Conservation (phyloP, 2,888 invertebrate species). For the Synanthedon myopaeformis region DNA sequence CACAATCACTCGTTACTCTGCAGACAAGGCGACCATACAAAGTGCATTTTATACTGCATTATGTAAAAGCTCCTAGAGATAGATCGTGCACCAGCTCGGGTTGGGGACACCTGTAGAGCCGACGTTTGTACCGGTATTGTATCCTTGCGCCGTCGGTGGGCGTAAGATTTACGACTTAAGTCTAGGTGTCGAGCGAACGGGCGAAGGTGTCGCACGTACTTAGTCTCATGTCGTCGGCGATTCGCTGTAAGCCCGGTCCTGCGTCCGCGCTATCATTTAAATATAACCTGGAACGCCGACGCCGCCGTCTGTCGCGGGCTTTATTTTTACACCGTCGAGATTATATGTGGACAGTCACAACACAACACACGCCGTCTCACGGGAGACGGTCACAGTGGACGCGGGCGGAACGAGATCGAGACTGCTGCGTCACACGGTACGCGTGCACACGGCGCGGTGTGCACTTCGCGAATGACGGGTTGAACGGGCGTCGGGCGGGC, state of each 20-base stretch:
- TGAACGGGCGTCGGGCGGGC: conserved; percentile 15
- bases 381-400: conserved; percentile 29
- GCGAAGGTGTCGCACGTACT: conserved; percentile 48
- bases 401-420: conserved; percentile 15
- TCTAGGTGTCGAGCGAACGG: conserved; percentile 18
- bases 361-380: conserved; percentile 40
- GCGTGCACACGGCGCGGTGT: conserved; percentile 31
- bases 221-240: conserved; percentile 59
- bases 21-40: background rate
- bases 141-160: conserved; percentile 11
- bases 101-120: background rate
- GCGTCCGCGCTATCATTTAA: conserved; percentile 64
- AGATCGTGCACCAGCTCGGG: conserved; percentile 10
- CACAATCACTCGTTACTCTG: background rate
- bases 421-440: conserved; percentile 14
- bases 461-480: conserved; percentile 29
- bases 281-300: conserved; percentile 59
- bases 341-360: conserved; percentile 42
- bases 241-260: conserved; percentile 47
- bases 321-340: conserved; percentile 62
- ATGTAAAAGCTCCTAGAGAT: conserved; percentile 3
- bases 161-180: conserved; percentile 31
- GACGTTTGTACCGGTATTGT: conserved; percentile 3
- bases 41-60: background rate
- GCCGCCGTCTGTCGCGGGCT: conserved; percentile 56